These are phyloP conservation scores for Tuberolachnus salignus DNA, from an alignment of 2,888 invertebrate species.

Conservation along the genomic window DNA sequence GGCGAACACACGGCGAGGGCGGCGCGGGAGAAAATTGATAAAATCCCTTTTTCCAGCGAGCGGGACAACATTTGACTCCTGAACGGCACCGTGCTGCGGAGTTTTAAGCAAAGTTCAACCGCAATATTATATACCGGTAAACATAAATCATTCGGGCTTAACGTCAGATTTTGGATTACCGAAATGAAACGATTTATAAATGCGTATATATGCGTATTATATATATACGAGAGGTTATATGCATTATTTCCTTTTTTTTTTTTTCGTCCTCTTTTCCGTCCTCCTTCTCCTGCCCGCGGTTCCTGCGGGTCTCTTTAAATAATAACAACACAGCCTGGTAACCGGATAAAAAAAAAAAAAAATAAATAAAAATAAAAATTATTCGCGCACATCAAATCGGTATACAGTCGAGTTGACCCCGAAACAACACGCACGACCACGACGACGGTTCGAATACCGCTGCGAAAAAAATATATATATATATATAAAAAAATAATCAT, in stretches of 20 bases:
- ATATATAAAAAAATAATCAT: too few species aligned
- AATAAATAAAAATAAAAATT: too few species aligned
- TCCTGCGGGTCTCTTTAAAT: constrained; percentile 51
- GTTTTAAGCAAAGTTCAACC: constrained; percentile 54
- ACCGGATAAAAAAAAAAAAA: constrained; percentile 40
- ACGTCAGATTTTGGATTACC: constrained; percentile 56
- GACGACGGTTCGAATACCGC: too few species aligned
- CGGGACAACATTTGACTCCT: constrained; percentile 55
- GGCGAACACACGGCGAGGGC: not conserved
- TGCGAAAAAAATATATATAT: too few species aligned
- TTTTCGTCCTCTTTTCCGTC: not conserved
- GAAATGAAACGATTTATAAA: constrained; percentile 57
- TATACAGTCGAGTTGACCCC: constrained; percentile 11
- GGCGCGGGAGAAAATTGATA: constrained; percentile 47
- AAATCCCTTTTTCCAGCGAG: constrained; percentile 43
- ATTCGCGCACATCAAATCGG: constrained; percentile 33
- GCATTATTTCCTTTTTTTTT: constrained; percentile 54
- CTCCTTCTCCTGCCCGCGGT: too few species aligned
- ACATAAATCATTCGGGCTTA: constrained; percentile 56
- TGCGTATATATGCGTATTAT: constrained; percentile 26
- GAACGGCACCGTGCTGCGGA: constrained; percentile 25
- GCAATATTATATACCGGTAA: constrained; percentile 55
- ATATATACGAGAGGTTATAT: constrained; percentile 34
- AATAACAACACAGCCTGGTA: constrained; percentile 38
- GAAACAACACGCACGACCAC: too few species aligned